Conservation (phyloP, 2,797 vertebrate genomes). For the Echeneis naucrates region DNA sequence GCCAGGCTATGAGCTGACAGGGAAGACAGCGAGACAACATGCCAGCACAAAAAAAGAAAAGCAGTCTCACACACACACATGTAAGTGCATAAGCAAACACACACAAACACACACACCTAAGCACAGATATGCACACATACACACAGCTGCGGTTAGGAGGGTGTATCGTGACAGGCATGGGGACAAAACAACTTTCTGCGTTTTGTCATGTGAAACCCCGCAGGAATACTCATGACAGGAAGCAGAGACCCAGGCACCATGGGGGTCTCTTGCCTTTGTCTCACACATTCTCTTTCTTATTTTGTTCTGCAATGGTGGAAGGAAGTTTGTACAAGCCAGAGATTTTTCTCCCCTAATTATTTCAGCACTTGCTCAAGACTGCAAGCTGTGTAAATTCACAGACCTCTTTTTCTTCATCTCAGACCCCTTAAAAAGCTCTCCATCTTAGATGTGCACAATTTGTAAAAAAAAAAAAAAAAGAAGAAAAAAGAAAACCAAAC, state of each 20-base stretch:
- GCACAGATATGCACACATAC: constrained; percentile 57
- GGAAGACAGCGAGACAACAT: constrained; percentile 90
- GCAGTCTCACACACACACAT: constrained; percentile 56
- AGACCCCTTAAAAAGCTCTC: constrained; percentile 64
- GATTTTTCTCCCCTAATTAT: constrained; percentile 87
- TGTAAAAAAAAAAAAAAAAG: not conserved
- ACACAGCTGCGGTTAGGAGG: constrained; percentile 86
- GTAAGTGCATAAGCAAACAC: constrained; percentile 58
- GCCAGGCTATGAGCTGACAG: constrained; percentile 90
- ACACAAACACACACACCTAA: constrained; percentile 22
- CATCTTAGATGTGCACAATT: constrained; percentile 18
- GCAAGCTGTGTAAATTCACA: constrained; percentile 72
- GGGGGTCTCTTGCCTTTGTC: constrained; percentile 91
- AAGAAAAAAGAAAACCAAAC: not conserved
- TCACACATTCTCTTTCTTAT: constrained; percentile 87
- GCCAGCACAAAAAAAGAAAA: constrained; percentile 79
- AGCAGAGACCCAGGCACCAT: constrained; percentile 88
- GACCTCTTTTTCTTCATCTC: constrained; percentile 63
- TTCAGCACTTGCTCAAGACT: constrained; percentile 83
- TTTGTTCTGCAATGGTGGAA: constrained; percentile 83
- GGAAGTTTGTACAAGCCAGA: constrained; percentile 88
- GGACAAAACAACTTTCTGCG: constrained; percentile 92
- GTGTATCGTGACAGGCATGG: constrained; percentile 90
- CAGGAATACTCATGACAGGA: constrained; percentile 91
- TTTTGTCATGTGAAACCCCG: constrained; percentile 93